Evolutionary conservation across 1,140 invertebrate species (phyloP).

Genomic region (Lanistes nyassanus): DNA sequence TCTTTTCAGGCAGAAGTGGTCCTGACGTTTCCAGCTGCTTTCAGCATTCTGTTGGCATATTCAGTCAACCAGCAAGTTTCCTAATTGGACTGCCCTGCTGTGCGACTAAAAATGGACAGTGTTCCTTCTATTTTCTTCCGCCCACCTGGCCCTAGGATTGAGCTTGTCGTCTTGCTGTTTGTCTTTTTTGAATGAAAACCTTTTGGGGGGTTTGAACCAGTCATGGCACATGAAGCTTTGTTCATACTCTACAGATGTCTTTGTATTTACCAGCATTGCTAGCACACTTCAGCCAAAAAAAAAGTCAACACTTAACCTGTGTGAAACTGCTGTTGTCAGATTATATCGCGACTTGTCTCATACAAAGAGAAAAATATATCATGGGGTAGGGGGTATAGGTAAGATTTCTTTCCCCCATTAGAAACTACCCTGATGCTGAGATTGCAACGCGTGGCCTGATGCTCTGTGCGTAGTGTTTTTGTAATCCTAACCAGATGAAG

Average conservation of each 20-base stretch:
- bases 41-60: neutral
- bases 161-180: constrained; percentile 18
- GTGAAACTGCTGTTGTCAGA: neutral
- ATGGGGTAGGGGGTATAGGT: too few species aligned
- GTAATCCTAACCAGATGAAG: too few species aligned
- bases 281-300: too few species aligned
- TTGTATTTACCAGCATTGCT: neutral
- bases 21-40: constrained; percentile 1
- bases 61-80: neutral
- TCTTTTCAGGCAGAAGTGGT: neutral
- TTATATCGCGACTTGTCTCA: neutral
- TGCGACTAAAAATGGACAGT: constrained; percentile 17
- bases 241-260: constrained; percentile 27
- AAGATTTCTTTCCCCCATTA: too few species aligned
- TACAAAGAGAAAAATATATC: too few species aligned
- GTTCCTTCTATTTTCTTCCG: constrained; percentile 17
- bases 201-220: constrained; percentile 15
- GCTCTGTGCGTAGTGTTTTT: too few species aligned
- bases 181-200: constrained; percentile 9
- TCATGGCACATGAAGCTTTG: constrained; percentile 30
- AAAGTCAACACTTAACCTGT: too few species aligned
- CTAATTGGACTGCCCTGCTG: neutral
- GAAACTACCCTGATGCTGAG: too few species aligned
- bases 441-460: too few species aligned
- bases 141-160: constrained; percentile 4